Percentiles rank a stretch among this genome's conserved stretches.
Conservation (phyloP, 1,140 invertebrate genomes). For the Pentalonia nigronervosa region DNA sequence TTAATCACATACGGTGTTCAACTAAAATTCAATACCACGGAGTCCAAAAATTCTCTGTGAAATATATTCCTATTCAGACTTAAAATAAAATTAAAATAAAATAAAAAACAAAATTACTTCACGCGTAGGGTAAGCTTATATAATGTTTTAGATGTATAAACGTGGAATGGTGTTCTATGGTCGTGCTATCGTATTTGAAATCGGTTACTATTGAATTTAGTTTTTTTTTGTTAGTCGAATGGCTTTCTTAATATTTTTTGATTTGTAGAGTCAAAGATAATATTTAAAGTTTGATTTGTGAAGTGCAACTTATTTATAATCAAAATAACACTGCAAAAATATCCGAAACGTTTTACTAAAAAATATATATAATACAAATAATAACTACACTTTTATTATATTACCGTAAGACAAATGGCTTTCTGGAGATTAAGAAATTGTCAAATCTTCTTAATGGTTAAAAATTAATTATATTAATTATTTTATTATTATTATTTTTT, state of each 20-base stretch:
- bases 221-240: background rate
- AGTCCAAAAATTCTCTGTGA: background rate
- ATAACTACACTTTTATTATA: background rate
- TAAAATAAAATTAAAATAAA: background rate
- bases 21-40: background rate
- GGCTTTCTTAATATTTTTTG: background rate
- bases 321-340: background rate
- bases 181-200: background rate
- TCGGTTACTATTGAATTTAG: background rate
- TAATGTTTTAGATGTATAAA: background rate
- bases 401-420: background rate
- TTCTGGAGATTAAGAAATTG: background rate
- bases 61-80: background rate
- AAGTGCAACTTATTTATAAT: background rate
- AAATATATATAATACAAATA: background rate
- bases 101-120: background rate
- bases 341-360: background rate
- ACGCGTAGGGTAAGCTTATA: background rate
- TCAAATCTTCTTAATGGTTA: background rate
- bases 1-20: background rate
- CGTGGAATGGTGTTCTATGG: background rate
- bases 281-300: background rate
- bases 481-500: too few species aligned
- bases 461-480: background rate
- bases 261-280: background rate